Evolutionary conservation across 2,797 vertebrate genomes (phyloP).

Genomic region (Synaphobranchus kaupii): DNA sequence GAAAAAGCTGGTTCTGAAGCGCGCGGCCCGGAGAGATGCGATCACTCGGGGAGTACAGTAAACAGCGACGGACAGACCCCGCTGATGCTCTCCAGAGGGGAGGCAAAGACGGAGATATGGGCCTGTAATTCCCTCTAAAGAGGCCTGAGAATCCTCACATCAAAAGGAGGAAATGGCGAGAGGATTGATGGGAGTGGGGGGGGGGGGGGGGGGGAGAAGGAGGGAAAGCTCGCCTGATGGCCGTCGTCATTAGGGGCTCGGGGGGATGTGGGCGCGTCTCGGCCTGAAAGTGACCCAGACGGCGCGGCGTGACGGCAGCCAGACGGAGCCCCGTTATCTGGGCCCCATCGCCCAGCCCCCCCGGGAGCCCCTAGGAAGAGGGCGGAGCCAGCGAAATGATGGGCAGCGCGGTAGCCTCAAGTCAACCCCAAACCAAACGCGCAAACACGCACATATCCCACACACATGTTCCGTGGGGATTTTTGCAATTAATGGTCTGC

Average conservation of each 20-base stretch:
- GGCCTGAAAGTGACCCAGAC: slow-evolving; percentile 32
- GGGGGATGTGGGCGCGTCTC: slow-evolving; percentile 31
- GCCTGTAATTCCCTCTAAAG: slow-evolving; percentile 34
- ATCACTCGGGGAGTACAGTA: slow-evolving; percentile 47
- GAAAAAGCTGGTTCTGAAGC: slow-evolving; percentile 48
- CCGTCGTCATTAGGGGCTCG: slow-evolving; percentile 44
- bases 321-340: slow-evolving; percentile 36
- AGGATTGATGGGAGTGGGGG: slow-evolving; percentile 40
- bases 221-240: slow-evolving; percentile 41
- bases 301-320: slow-evolving; percentile 33
- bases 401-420: slow-evolving; percentile 39
- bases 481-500: not conserved
- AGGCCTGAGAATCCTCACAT: slow-evolving; percentile 55
- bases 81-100: slow-evolving; percentile 43
- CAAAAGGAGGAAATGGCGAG: slow-evolving; percentile 51
- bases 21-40: slow-evolving; percentile 27
- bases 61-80: slow-evolving; percentile 49
- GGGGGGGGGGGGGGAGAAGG: slow-evolving; percentile 41
- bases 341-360: slow-evolving; percentile 25
- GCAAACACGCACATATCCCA: slow-evolving; percentile 31
- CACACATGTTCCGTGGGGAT: not conserved
- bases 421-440: slow-evolving; percentile 30
- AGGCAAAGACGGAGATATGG: slow-evolving; percentile 30
- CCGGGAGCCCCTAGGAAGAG: slow-evolving; percentile 47
- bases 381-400: not conserved